Base-by-base conservation (phyloP, 2,113 vertebrate genomes). In the Ptilorrhoa leucosticta region DNA sequence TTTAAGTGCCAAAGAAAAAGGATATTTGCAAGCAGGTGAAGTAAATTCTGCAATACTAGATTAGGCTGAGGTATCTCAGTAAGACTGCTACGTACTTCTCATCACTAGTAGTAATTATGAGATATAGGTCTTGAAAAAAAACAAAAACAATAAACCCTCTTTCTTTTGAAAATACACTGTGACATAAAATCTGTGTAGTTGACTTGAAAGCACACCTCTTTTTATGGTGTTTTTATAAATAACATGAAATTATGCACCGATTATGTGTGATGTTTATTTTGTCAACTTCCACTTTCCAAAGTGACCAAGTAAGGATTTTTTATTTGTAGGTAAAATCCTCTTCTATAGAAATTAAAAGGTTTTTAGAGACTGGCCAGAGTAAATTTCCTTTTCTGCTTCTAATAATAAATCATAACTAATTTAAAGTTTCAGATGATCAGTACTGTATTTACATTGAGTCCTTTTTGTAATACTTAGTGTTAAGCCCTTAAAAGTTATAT, bases 191-290 rank as follows among this genome's bases (percentile, higher is more conserved):
- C 33, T 3, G 3, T 58, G 51, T 26, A 90, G 47, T 23, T 87
- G 77, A 79, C 65, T 61, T 73, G 73, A 77, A 92, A 87, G 54
- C 19, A 35, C 10, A 33, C 15, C 6, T 87, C 53, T 56, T 77
- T 79, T 89, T 5, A 6, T 28, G 37, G 10, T 95, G 87, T 91
- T 97, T 94, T 94, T 47, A 92, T 81, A 93, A 87, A 92, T 90
- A 95, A 93, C 70, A 90, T 51, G 20, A 83, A 96, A 89, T 86
- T 83, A 89, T 93, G 80, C 47, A 45, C 64, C 66, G 69, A 42
- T 95, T 91, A 83, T 48, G 27, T 54, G 37, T 54, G 40, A 60
- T 91, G 88, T 92, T 96, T 96, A 87, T 95, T 96, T 78, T 95
- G 85, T 50, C 88, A 96, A 89, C 91, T 93, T 94, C 27, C 40